A percentile compares a stretch with the other conserved stretches of the same genome.
Evolutionary conservation across 1,140 invertebrate genomes (phyloP).

Genomic region (Homarus americanus): DNA sequence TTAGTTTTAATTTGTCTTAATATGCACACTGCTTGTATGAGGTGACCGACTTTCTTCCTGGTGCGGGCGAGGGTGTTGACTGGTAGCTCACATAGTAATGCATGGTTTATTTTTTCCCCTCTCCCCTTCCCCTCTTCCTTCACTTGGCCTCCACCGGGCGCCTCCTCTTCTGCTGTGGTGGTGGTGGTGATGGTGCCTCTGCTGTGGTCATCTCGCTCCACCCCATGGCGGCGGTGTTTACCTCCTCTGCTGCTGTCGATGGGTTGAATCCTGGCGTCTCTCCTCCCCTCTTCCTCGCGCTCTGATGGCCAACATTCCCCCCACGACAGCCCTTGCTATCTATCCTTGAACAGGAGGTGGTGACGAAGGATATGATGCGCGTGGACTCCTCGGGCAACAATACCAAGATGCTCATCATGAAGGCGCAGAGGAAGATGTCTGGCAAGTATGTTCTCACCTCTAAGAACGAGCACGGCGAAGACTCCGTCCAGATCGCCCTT

Average conservation of each 20-base stretch:
- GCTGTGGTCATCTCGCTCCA: neutral
- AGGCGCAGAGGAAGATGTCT: constrained; percentile 88
- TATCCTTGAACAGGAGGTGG: constrained; percentile 80
- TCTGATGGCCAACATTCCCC: neutral
- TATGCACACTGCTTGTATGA: neutral
- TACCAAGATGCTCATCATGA: constrained; percentile 91
- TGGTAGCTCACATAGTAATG: neutral
- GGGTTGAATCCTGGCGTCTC: neutral
- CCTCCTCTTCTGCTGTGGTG: neutral
- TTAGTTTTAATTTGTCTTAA: neutral
- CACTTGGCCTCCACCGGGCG: neutral
- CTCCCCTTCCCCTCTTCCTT: neutral
- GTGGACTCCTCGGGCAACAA: constrained; percentile 94
- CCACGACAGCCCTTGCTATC: neutral
- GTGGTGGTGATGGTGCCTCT: neutral
- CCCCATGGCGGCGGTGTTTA: too few species aligned
- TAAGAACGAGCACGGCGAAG: constrained; percentile 95
- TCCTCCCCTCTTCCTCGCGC: neutral
- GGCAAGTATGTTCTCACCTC: constrained; percentile 96
- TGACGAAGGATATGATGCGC: constrained; percentile 84
- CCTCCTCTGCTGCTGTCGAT: neutral
- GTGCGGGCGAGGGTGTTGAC: neutral
- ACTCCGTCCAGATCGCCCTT: constrained; percentile 93
- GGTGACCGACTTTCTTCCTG: neutral
- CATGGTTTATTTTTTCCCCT: constrained; percentile 33